Percentiles rank a stretch among this genome's conserved stretches.
phyloP scores from a whole-genome alignment of 2,888 invertebrate genomes.

The Tuta absoluta region DNA sequence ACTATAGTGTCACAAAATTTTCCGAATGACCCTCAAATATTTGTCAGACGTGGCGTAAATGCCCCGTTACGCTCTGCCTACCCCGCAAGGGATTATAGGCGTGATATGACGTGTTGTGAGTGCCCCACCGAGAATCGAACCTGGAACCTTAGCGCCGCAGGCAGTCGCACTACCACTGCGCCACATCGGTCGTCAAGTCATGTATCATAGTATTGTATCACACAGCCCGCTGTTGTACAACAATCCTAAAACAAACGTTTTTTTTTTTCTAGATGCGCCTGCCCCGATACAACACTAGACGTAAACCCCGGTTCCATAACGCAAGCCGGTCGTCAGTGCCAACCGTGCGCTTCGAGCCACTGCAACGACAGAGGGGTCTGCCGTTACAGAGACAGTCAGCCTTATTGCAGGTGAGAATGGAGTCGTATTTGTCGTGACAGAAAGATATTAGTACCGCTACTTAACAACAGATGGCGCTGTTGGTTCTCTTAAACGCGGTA shows the following conservation, averaged over 20 bases:
- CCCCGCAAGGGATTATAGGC: too few relatives aligned
- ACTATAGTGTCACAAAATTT: too few relatives aligned
- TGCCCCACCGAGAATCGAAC: too few relatives aligned
- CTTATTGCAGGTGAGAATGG: constrained; percentile 85
- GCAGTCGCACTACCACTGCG: too few relatives aligned
- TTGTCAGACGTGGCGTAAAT: too few relatives aligned
- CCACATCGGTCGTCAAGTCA: too few relatives aligned
- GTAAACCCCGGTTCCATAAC: constrained; percentile 82
- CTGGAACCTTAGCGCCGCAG: too few relatives aligned
- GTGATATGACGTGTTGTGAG: too few relatives aligned
- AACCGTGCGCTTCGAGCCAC: constrained; percentile 87
- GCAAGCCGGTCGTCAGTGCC: constrained; percentile 87
- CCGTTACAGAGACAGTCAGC: constrained; percentile 87
- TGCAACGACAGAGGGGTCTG: constrained; percentile 94
- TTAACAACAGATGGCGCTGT: not conserved
- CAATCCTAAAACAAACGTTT: not conserved
- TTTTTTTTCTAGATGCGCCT: constrained; percentile 63
- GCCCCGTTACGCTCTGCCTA: too few relatives aligned
- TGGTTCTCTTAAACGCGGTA: not conserved
- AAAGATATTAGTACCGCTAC: not conserved
- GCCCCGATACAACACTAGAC: constrained; percentile 88
- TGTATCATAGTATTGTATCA: too few relatives aligned
- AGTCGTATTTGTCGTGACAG: not conserved
- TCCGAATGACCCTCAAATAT: too few relatives aligned
- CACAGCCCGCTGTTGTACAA: too few relatives aligned